These are phyloP conservation scores for Tachysurus fulvidraco DNA, from an alignment of 2,113 vertebrate genomes.

Conservation along the genomic window DNA sequence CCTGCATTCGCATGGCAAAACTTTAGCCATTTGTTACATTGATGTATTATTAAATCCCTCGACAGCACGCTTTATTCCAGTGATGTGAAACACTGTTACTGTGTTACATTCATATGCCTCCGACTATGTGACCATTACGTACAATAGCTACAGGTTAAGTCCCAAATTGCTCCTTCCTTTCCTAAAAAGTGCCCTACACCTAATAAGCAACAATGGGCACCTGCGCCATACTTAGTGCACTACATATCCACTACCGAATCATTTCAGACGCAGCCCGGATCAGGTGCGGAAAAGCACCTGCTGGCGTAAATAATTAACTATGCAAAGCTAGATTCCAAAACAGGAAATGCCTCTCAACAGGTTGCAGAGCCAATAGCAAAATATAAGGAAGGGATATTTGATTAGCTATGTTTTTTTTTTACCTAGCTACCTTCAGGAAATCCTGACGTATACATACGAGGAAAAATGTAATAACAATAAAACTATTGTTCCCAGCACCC, in stretches of 20 bases:
- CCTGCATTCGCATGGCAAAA: conserved; percentile 1
- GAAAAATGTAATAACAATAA: background rate
- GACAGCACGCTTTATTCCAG: background rate
- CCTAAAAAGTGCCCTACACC: background rate
- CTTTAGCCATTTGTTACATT: conserved; percentile 13
- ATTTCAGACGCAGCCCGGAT: background rate
- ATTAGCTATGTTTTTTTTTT: background rate
- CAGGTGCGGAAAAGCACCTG: background rate
- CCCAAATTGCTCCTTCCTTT: background rate
- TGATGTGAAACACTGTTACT: too few species aligned
- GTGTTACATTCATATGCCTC: background rate
- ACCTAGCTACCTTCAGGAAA: background rate
- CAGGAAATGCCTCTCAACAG: conserved; percentile 19
- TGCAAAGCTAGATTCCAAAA: background rate
- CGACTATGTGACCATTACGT: background rate
- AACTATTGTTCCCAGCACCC: background rate
- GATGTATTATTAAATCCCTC: background rate
- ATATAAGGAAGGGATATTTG: background rate
- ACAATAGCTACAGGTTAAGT: background rate
- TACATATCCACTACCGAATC: background rate
- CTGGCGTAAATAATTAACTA: conserved; percentile 5
- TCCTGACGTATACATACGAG: background rate
- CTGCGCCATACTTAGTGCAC: background rate
- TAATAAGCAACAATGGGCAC: background rate
- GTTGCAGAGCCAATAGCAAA: background rate